Percentiles rank a stretch among this genome's conserved stretches.
Evolutionary conservation across 2,797 vertebrate species (phyloP).

Genomic region (Microhierax caerulescens): DNA sequence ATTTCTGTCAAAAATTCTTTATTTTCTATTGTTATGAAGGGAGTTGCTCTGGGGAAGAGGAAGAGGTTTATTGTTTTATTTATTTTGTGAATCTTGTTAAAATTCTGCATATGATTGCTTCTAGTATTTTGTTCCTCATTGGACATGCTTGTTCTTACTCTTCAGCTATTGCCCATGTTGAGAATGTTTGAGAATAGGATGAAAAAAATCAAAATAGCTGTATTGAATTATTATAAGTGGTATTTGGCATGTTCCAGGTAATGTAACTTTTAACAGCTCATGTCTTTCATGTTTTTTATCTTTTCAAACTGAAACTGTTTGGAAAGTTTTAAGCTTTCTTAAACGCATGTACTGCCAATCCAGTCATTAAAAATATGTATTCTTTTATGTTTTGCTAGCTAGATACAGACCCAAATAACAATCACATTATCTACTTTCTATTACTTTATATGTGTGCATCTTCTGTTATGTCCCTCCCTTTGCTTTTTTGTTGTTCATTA

Average conservation of each 20-base stretch:
- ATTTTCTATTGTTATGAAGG: neutral
- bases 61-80: neutral
- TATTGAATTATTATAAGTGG: neutral
- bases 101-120: neutral
- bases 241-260: neutral
- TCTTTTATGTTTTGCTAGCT: neutral
- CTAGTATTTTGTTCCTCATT: neutral
- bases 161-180: neutral
- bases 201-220: neutral
- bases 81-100: neutral
- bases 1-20: neutral
- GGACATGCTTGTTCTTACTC: neutral
- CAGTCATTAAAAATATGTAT: neutral
- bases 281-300: neutral
- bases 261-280: neutral
- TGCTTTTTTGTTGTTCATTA: neutral
- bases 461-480: neutral
- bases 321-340: neutral
- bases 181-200: neutral
- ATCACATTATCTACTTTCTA: neutral
- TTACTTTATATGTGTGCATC: neutral
- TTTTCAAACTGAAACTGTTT: neutral
- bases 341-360: neutral
- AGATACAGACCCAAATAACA: neutral
- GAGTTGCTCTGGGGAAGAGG: neutral